Base-by-base conservation (phyloP, 2,113 vertebrate genomes). In the Terrapene triunguis region DNA sequence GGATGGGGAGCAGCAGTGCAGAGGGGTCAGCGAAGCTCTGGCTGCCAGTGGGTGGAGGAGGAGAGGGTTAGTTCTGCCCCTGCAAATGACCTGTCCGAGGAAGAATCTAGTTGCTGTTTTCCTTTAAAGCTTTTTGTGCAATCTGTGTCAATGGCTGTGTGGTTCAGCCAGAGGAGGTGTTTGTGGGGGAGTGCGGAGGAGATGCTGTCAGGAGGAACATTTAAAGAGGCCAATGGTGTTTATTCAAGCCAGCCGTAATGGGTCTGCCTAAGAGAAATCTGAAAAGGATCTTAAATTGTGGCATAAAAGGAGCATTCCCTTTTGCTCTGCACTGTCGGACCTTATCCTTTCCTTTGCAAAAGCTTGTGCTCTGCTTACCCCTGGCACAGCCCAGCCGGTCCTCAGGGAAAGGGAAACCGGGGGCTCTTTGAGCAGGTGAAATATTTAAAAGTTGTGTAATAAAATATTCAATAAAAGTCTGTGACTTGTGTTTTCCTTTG, bases 401-500 rank as follows among this genome's bases (percentile, higher is more conserved):
- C 4, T n/a, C 88, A 50, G 35, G 48, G 76, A 62, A 79, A 21
- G n/a, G 32, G 72, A 2, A 21, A 50, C 14, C 80, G 74, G 72
- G 93, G 87, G 78, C 13, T 27, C 1, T 4, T 51, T 55, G 59
- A 44, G 74, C 88, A 21, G 76, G 38, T 3, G 80, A 89, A 89
- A 47, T 48, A n/a, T 76, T 84, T 19, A 89, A 89, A 53, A 0
- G 3, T 69, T 42, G 51, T 0, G 6, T 48, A 86, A 88, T 94
- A 80, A 93, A 92, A 88, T 89, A 90, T 96, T 96, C 94, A 93
- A 87, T 89, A 83, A 8, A 48, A 76, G 57, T 29, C 38, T 24
- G 13, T 24, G 3, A 24, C 83, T 42, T 80, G 5, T 0, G 38
- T 1, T 84, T 91, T 59, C 92, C 95, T 97, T 89, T 94, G 88